Conservation (phyloP, 2,113 vertebrate genomes). For the Xiphophorus maculatus region DNA sequence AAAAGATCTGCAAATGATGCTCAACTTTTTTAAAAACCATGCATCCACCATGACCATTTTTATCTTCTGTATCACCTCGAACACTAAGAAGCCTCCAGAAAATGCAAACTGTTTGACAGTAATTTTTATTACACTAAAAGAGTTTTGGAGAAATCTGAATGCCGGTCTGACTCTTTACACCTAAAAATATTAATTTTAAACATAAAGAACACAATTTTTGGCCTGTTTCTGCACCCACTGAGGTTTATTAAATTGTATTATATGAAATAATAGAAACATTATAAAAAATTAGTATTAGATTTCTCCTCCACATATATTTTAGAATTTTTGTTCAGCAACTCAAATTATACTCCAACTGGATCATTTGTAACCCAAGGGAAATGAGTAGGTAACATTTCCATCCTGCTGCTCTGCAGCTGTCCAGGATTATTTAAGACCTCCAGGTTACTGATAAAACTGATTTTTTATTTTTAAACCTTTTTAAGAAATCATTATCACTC, state of each 20-base stretch:
- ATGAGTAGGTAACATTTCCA: slow-evolving; percentile 17
- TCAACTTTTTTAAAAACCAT: too few relatives aligned
- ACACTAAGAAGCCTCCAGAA: too few relatives aligned
- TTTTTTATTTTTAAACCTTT: too few relatives aligned
- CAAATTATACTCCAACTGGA: slow-evolving; percentile 31
- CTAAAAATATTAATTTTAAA: neutral
- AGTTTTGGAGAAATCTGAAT: neutral
- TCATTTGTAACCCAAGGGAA: slow-evolving; percentile 37
- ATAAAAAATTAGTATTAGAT: neutral
- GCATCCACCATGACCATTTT: neutral
- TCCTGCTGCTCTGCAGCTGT: slow-evolving; percentile 22
- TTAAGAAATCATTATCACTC: neutral
- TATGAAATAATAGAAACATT: neutral
- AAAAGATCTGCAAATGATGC: too few relatives aligned
- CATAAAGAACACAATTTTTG: neutral
- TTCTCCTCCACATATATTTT: slow-evolving; percentile 12
- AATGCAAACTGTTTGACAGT: too few relatives aligned
- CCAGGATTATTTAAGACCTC: slow-evolving; percentile 49
- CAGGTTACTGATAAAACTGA: slow-evolving; percentile 27
- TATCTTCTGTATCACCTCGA: neutral
- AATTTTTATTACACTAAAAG: too few relatives aligned
- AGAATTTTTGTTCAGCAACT: slow-evolving; percentile 23
- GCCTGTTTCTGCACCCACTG: neutral
- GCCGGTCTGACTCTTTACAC: neutral
- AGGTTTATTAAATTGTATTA: slow-evolving; percentile 1